Evolutionary conservation across 2,113 vertebrate species (phyloP), one percentile per base, ranked within the genome.

Genomic region (Pollachius pollachius): DNA sequence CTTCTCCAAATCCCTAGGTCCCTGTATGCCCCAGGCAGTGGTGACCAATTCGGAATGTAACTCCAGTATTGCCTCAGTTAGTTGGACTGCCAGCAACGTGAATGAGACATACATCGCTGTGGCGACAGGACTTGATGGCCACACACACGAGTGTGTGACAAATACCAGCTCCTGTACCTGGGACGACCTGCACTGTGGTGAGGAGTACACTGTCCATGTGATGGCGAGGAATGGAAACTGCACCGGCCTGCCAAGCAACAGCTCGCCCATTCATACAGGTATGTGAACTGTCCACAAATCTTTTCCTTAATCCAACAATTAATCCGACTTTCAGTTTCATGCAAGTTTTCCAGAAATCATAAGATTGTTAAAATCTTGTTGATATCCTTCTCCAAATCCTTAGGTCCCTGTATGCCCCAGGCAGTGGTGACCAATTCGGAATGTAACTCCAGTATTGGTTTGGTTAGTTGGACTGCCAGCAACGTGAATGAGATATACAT

Each of bases 351-450:
- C 11, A 41, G 54, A 15, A 1, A 21, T 61, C 7, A 0, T 1
- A 61, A 23, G 6, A 61, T 61, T 15, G n/a, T 19, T 34, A 54
- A 15, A 52, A 15, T 62, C 4, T 64, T 67, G 16, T 23, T 23
- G 2, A 23, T 2, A 23, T 15, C 52, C 19, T 60, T 52, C 48
- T 2, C 65, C 2, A 8, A 52, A 11, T 52, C 56, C 2, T 11
- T 75, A 92, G 91, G 81, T 1, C 85, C 88, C 17, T 91, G 89
- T 37, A 77, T 79, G 0, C 90, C 90, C 6, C 76, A 79, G 15
- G 84, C 88, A 9, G 59, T 91, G 68, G 81, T 23, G 1, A 30
- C 80, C 3, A 58, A 72, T 5, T 21, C 88, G 52, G 17, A 62
- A 79, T 92, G 91, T 52, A 15, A 52, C 9, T 52, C 52, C 15